Percentiles rank a stretch among this genome's conserved stretches.
Evolutionary conservation across 2,888 invertebrate species (phyloP).

Genomic region (Tinea semifulvella): DNA sequence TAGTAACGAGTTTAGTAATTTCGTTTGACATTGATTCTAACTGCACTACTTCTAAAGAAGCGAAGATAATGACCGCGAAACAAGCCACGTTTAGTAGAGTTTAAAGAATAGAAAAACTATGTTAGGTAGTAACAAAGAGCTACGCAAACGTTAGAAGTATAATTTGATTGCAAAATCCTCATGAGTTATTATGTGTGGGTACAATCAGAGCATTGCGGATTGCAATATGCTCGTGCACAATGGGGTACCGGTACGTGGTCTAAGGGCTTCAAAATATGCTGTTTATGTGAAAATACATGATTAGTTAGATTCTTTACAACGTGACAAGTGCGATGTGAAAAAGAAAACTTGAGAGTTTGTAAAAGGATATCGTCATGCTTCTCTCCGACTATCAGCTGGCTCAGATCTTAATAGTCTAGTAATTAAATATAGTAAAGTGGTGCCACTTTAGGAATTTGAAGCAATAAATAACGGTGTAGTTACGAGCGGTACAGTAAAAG

Average conservation of each 20-base stretch:
- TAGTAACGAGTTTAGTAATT: not conserved
- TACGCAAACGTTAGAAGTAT: not conserved
- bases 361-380: not conserved
- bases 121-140: no score
- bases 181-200: conserved; percentile 35
- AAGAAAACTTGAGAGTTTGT: not conserved
- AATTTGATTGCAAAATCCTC: conserved; percentile 33
- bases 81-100: no score
- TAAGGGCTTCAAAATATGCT: not conserved
- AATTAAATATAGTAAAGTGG: no score
- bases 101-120: no score
- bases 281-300: not conserved
- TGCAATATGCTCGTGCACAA: conserved; percentile 33
- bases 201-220: conserved; percentile 60
- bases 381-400: not conserved
- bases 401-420: not conserved
- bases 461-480: no score
- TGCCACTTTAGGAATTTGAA: no score
- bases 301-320: no score
- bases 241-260: not conserved
- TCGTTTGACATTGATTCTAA: not conserved
- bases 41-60: no score
- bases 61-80: no score
- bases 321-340: not conserved
- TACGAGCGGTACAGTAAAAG: no score